A percentile compares a stretch with the other conserved stretches of the same genome.
These are phyloP conservation scores for Cephalopholis sonnerati DNA, from an alignment of 2,113 vertebrate genomes.

Conservation along the genomic window DNA sequence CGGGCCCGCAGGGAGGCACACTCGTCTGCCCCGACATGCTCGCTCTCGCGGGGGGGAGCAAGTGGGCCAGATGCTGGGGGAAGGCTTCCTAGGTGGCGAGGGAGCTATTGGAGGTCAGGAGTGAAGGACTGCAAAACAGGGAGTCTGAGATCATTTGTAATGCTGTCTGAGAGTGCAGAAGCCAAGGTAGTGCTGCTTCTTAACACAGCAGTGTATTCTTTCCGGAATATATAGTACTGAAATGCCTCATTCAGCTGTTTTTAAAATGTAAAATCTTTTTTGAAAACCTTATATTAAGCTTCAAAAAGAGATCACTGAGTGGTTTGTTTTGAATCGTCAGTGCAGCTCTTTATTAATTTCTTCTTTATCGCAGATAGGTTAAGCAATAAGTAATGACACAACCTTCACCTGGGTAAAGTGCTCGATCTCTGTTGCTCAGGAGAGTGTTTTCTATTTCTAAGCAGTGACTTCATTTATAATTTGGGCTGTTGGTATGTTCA, in stretches of 20 bases:
- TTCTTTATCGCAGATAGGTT: background rate
- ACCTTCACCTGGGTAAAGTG: background rate
- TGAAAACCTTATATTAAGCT: background rate
- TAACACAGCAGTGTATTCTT: background rate
- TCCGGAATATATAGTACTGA: background rate
- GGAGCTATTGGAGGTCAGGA: slow-evolving; percentile 54
- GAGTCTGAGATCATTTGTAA: slow-evolving; percentile 45
- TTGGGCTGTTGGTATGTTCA: background rate
- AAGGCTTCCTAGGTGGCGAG: slow-evolving; percentile 32
- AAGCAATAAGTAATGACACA: background rate
- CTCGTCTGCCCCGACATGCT: slow-evolving; percentile 64
- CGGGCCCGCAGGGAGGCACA: slow-evolving; percentile 47
- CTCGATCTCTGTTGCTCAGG: slow-evolving; percentile 2
- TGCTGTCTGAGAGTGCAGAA: slow-evolving; percentile 35
- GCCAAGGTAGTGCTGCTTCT: background rate
- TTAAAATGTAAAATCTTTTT: background rate
- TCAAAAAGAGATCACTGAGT: background rate
- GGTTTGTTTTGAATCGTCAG: background rate
- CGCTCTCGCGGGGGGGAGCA: slow-evolving; percentile 20
- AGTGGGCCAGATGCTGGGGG: slow-evolving; percentile 60
- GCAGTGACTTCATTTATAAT: background rate
- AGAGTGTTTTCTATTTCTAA: background rate
- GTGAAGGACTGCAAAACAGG: slow-evolving; percentile 51
- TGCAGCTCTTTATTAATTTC: background rate
- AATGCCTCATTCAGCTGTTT: slow-evolving; percentile 9